A percentile compares a stretch with the other conserved stretches of the same genome.
phyloP scores from a whole-genome alignment of 2,113 vertebrate genomes.

The Tychaedon coryphoeus region DNA sequence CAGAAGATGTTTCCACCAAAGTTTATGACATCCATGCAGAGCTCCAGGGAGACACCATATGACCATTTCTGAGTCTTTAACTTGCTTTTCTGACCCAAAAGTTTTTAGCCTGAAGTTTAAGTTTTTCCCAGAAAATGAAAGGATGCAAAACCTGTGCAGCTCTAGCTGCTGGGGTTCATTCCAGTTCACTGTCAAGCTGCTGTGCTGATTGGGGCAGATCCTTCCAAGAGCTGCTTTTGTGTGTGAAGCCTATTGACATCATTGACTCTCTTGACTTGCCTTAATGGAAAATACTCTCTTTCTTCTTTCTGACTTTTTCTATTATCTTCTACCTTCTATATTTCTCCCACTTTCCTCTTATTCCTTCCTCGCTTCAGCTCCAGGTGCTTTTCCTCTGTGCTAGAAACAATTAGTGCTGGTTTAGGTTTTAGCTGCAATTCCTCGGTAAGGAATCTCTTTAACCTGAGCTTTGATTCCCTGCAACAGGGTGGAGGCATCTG shows the following conservation, averaged over 20 bases:
- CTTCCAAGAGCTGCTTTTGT: background rate
- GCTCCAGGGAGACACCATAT: background rate
- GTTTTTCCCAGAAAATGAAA: background rate
- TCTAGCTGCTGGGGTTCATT: background rate
- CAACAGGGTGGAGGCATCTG: background rate
- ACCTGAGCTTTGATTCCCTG: background rate
- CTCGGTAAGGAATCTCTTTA: background rate
- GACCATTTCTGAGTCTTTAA: background rate
- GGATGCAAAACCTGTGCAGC: background rate
- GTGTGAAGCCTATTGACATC: background rate
- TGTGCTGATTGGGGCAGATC: background rate
- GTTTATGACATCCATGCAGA: background rate
- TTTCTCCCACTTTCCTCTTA: background rate
- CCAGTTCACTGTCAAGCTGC: background rate
- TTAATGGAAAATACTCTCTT: background rate
- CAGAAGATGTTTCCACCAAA: background rate
- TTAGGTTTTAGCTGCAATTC: background rate
- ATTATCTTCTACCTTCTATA: background rate
- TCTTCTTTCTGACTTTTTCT: background rate
- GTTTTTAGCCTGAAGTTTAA: background rate
- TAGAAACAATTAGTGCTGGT: background rate
- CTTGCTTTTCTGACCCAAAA: background rate
- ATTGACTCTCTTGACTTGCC: background rate
- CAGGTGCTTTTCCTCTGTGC: background rate
- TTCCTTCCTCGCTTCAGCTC: background rate